Evolutionary conservation across 1,140 invertebrate species (phyloP).

Genomic region (Kradibia gibbosae): DNA sequence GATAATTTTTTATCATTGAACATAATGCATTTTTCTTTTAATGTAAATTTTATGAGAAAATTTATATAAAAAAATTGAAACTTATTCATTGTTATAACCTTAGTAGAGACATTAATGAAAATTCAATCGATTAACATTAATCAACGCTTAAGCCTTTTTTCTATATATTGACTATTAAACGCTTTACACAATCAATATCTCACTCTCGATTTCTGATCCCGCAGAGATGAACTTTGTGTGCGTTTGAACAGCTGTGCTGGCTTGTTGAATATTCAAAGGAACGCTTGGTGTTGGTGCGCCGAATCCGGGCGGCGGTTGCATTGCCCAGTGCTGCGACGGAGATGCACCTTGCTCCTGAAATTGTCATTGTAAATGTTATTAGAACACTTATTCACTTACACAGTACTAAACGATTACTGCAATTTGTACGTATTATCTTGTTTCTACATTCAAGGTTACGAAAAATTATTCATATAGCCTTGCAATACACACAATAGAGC

Average conservation of each 20-base stretch:
- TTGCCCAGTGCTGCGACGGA: constrained; percentile 70
- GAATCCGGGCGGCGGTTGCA: constrained; percentile 73
- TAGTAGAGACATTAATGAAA: too few species aligned
- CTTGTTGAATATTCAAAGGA: constrained; percentile 66
- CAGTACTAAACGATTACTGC: not conserved
- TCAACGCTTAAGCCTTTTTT: too few species aligned
- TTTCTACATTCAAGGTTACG: too few species aligned
- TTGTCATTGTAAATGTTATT: not conserved
- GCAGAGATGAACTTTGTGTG: constrained; percentile 71
- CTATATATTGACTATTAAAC: too few species aligned
- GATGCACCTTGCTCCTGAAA: constrained; percentile 67
- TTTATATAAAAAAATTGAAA: too few species aligned
- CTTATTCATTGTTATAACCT: too few species aligned
- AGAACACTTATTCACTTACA: not conserved
- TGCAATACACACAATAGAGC: too few species aligned
- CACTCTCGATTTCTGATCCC: constrained; percentile 71
- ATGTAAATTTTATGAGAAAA: too few species aligned
- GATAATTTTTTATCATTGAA: too few species aligned
- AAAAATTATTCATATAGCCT: too few species aligned
- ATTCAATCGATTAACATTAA: too few species aligned
- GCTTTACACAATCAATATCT: constrained; percentile 50
- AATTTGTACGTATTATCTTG: constrained; percentile 3
- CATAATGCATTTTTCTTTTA: too few species aligned
- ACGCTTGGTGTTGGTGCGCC: constrained; percentile 65
- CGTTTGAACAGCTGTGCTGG: constrained; percentile 69